phyloP scores from a whole-genome alignment of 1,140 invertebrate genomes.

The Ceratina japonica region DNA sequence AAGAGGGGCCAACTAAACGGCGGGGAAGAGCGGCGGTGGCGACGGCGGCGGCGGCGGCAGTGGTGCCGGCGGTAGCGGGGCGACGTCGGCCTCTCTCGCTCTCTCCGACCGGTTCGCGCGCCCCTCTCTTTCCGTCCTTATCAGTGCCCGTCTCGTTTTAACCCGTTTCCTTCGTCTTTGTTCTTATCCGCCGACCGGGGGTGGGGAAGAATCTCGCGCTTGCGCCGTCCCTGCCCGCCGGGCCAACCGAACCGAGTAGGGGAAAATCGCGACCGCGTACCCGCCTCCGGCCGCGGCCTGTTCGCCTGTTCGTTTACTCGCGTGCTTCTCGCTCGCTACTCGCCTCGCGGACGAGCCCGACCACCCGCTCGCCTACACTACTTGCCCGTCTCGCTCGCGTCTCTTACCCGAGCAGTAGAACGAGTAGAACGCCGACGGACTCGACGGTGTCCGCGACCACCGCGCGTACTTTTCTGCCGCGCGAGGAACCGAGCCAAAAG shows the following conservation, averaged over 20 bases:
- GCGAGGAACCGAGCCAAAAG: not conserved
- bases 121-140: not conserved
- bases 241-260: constrained; percentile 32
- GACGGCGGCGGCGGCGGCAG: constrained; percentile 34
- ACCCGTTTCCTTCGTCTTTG: not conserved
- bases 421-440: not conserved
- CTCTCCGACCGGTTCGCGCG: not conserved
- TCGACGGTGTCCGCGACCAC: not conserved
- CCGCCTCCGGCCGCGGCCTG: constrained; percentile 65
- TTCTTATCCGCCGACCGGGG: constrained; percentile 45
- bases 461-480: constrained; percentile 12
- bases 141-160: not conserved
- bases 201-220: constrained; percentile 55
- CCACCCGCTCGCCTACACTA: constrained; percentile 66
- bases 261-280: constrained; percentile 60
- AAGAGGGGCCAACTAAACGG: constrained; percentile 45
- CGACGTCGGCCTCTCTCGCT: not conserved
- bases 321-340: constrained; percentile 38
- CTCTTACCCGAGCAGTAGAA: not conserved
- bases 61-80: constrained; percentile 48
- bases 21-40: constrained; percentile 29
- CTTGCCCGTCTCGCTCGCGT: constrained; percentile 57
- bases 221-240: constrained; percentile 60
- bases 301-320: constrained; percentile 56
- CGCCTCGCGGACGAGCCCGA: constrained; percentile 59